phyloP scores from a whole-genome alignment of 2,113 vertebrate species.

The Scomber scombrus region DNA sequence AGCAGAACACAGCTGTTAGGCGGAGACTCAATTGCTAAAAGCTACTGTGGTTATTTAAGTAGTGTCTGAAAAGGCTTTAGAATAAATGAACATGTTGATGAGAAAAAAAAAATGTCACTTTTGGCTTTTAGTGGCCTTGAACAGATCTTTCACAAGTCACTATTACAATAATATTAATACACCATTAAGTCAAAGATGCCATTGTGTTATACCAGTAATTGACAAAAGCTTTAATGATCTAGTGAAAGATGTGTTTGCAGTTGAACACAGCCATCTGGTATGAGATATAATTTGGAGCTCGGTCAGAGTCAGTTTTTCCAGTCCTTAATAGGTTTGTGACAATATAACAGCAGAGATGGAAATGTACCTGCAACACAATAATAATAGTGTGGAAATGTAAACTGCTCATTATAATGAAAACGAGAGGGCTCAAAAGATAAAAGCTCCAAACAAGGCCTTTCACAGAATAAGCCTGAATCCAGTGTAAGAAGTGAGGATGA shows the following conservation, averaged over 20 bases:
- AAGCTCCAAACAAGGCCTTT: background rate
- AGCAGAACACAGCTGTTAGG: too few species aligned
- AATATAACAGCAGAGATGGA: background rate
- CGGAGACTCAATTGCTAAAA: background rate
- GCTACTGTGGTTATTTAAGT: background rate
- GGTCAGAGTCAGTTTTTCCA: background rate
- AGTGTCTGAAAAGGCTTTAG: background rate
- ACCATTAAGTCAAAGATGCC: background rate
- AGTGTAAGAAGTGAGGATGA: background rate
- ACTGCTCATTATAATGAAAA: constrained; percentile 17
- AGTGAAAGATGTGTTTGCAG: background rate
- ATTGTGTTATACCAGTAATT: background rate
- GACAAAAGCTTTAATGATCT: too few species aligned
- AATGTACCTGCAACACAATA: background rate
- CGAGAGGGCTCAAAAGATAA: background rate
- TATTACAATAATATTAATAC: background rate
- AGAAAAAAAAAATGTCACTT: background rate
- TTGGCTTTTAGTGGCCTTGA: background rate
- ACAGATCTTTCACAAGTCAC: background rate
- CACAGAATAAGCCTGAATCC: background rate
- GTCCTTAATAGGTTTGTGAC: background rate
- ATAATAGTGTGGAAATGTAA: background rate
- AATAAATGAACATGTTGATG: background rate
- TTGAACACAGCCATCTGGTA: background rate
- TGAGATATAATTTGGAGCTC: too few species aligned